Base-by-base conservation (phyloP, 2,888 invertebrate species). In the Drosophila mimica region DNA sequence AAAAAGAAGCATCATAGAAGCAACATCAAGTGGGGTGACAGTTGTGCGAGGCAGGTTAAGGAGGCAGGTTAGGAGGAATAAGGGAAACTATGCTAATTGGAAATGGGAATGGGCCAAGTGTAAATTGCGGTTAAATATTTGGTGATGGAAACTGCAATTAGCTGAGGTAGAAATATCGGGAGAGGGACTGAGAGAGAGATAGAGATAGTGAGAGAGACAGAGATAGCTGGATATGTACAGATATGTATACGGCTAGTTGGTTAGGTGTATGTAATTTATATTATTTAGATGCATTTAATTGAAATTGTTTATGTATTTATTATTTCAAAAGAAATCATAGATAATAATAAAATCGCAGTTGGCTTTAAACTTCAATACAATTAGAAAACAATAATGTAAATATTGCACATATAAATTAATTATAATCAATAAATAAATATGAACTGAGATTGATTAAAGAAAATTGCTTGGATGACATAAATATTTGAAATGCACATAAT, bases 61-160 rank as follows among this genome's bases (percentile, higher is more conserved):
- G 40, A 13, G 15, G n/a, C n/a, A n/a, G n/a, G n/a, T n/a, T 4
- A 15, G 30, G 9, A 8, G 5, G 51, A 25, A 38, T 40, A 17
- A 13, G 15, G 33, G 53, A 46, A 68, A 33, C 51, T 36, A 25
- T 36, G 43, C 78, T 85, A 85, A 88, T 85, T 84, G 76, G 75
- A 51, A 51, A 59, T 25, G 25, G 43, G 36, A 36, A 25, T 25
- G n/a, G 17, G 40, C 51, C 60, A 69, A 65, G 71, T 70, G 69
- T 56, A 70, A 81, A 74, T 59, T 59, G 46, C 8, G 30, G 65
- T 54, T 70, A 62, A 70, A 65, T 68, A 63, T 70, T 74, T 64
- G 57, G 51, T 30, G 40, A 56, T 51, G 25, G 20, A 59, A 40
- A 38, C 33, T 43, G n/a, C 1, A 49, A 56, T 46, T 56, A 56